phyloP scores from a whole-genome alignment of 2,888 invertebrate genomes.

The Tiliacea citrago region DNA sequence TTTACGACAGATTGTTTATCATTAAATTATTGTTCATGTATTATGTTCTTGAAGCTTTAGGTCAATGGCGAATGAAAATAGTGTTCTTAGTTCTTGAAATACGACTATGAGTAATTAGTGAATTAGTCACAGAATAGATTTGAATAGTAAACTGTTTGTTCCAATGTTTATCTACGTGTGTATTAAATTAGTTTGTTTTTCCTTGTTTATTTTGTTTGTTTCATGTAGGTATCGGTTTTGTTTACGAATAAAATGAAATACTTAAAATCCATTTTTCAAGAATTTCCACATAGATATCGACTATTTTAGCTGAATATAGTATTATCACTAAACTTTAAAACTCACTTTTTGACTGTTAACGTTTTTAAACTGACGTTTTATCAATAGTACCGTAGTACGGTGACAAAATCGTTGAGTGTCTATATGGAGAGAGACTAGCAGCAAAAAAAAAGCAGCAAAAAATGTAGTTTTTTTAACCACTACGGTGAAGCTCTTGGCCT shows the following conservation, averaged over 20 bases:
- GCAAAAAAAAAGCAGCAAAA: not conserved
- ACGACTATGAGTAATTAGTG: constrained; percentile 22
- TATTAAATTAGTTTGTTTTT: not conserved
- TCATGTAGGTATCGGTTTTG: not conserved
- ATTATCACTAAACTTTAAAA: not conserved
- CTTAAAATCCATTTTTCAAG: not conserved
- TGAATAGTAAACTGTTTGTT: constrained; percentile 1
- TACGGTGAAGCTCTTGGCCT: no score
- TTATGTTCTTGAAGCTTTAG: constrained; percentile 10
- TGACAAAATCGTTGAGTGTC: not conserved
- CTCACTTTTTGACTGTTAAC: no score
- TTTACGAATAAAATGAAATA: not conserved
- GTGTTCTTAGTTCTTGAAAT: constrained; percentile 21
- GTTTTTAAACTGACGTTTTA: not conserved
- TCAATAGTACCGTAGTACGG: no score
- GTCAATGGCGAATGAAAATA: constrained; percentile 47
- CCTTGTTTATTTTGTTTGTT: not conserved
- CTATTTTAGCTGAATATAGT: not conserved
- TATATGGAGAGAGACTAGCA: not conserved
- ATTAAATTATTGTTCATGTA: constrained; percentile 16
- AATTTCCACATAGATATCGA: not conserved
- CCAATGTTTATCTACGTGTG: not conserved
- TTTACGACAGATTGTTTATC: constrained; percentile 19
- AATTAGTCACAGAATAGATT: constrained; percentile 14
- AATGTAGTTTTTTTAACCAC: no score